Evolutionary conservation across 2,113 vertebrate species (phyloP).

Genomic region (Tragelaphus strepsiceros): DNA sequence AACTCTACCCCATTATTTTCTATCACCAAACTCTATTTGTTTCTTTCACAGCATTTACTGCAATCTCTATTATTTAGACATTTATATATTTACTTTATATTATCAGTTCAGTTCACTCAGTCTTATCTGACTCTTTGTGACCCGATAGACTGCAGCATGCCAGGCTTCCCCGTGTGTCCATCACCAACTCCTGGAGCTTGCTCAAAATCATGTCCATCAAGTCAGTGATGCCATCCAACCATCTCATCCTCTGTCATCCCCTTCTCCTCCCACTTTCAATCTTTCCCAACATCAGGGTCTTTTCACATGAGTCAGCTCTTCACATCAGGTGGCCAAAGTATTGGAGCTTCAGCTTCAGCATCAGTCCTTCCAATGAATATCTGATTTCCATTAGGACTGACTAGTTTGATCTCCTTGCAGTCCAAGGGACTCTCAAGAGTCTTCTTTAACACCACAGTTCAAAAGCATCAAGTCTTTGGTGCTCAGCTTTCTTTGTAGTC

Average conservation of each 20-base stretch:
- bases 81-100: not conserved
- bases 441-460: not conserved
- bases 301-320: not conserved
- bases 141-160: not conserved
- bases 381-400: not conserved
- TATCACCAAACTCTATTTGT: not conserved
- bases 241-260: not conserved
- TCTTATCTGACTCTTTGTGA: not conserved
- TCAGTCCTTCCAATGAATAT: not conserved
- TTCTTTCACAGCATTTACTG: not conserved
- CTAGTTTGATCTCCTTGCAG: not conserved
- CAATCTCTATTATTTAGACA: not conserved
- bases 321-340: not conserved
- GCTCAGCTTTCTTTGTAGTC: not conserved
- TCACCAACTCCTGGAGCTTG: not conserved
- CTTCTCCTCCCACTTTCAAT: not conserved
- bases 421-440: not conserved
- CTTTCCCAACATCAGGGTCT: not conserved
- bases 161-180: not conserved
- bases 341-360: not conserved
- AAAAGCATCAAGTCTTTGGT: not conserved
- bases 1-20: not conserved
- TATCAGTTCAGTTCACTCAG: not conserved
- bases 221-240: not conserved
- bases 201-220: not conserved